phyloP scores from a whole-genome alignment of 2,888 invertebrate genomes.

The Galerucella pusilla region DNA sequence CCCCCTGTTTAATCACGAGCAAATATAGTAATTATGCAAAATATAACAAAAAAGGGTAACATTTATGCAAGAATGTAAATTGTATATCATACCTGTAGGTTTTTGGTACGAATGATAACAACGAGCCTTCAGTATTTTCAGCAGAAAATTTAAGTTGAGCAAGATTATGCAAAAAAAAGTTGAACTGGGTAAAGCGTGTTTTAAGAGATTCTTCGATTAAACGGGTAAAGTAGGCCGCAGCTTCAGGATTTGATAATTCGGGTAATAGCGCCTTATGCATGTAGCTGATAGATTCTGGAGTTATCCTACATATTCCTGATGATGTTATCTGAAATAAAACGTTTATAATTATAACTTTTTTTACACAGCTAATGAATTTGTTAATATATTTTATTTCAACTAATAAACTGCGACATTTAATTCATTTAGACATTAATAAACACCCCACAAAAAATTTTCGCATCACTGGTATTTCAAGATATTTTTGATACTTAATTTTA shows the following conservation, averaged over 20 bases:
- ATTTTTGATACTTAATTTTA: too few species aligned
- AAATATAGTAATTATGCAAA: too few species aligned
- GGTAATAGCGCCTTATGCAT: constrained; percentile 91
- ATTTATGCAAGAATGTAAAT: background rate
- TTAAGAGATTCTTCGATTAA: constrained; percentile 96
- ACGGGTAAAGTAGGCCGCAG: constrained; percentile 94
- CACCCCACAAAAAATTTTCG: too few species aligned
- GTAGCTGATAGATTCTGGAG: constrained; percentile 90
- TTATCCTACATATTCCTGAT: constrained; percentile 92
- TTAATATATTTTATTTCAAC: too few species aligned
- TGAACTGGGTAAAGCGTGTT: constrained; percentile 94
- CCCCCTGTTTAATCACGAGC: too few species aligned
- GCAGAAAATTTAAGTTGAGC: constrained; percentile 80
- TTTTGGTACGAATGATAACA: constrained; percentile 93
- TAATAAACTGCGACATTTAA: too few species aligned
- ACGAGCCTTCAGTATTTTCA: constrained; percentile 83
- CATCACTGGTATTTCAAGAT: too few species aligned
- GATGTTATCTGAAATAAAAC: constrained; percentile 79
- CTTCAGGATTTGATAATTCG: constrained; percentile 92
- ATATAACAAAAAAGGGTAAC: too few species aligned
- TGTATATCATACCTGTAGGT: constrained; percentile 84
- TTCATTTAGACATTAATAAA: too few species aligned
- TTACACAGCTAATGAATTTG: too few species aligned
- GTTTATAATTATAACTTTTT: too few species aligned
- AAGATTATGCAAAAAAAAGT: constrained; percentile 95